Evolutionary conservation across 2,113 vertebrate species (phyloP).

Genomic region (Ophiodon elongatus): DNA sequence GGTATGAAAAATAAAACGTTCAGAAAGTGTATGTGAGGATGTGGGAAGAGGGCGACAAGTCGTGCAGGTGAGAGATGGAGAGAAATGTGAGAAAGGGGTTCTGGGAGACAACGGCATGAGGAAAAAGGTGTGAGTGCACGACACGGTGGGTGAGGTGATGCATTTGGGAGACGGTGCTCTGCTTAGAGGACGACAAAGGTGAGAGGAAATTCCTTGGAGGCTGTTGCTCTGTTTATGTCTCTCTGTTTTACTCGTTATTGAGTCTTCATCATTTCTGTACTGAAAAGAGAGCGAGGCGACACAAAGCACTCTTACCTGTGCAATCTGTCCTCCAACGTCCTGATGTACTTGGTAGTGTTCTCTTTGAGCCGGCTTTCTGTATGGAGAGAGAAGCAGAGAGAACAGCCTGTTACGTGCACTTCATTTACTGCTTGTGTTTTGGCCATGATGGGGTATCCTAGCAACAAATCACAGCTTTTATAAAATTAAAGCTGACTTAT

Average conservation of each 20-base stretch:
- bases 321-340: slow-evolving; percentile 86
- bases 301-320: slow-evolving; percentile 83
- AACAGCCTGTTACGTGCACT: slow-evolving; percentile 51
- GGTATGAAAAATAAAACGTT: neutral
- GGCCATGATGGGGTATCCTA: slow-evolving; percentile 52
- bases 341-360: slow-evolving; percentile 85
- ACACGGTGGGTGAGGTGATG: slow-evolving; percentile 55
- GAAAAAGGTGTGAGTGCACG: slow-evolving; percentile 54
- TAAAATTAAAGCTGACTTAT: slow-evolving; percentile 49
- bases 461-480: slow-evolving; percentile 67
- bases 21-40: slow-evolving; percentile 33
- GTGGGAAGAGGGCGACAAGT: slow-evolving; percentile 44
- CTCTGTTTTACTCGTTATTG: neutral
- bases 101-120: slow-evolving; percentile 22
- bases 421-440: slow-evolving; percentile 49
- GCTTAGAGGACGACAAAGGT: slow-evolving; percentile 59
- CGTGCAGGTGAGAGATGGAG: slow-evolving; percentile 60
- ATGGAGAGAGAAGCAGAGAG: slow-evolving; percentile 38
- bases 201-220: slow-evolving; percentile 54
- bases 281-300: neutral
- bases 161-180: slow-evolving; percentile 34
- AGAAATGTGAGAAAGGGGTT: slow-evolving; percentile 53
- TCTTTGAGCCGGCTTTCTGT: slow-evolving; percentile 87
- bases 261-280: slow-evolving; percentile 1
- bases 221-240: slow-evolving; percentile 35